Evolutionary conservation across 64 coral and sea anemone species (phyloP).

Genomic region (Acropora yongei): DNA sequence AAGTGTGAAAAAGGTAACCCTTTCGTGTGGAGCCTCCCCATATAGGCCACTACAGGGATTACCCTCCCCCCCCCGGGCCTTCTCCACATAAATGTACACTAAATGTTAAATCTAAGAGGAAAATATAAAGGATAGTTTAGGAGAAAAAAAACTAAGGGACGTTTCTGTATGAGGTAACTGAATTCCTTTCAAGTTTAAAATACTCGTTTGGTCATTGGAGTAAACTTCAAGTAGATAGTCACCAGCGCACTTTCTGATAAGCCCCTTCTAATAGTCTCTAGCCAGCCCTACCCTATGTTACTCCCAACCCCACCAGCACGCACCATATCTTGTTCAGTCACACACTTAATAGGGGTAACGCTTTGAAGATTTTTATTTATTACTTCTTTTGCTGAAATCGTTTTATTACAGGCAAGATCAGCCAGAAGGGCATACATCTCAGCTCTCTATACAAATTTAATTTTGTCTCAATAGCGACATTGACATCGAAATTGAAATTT

Average conservation of each 20-base stretch:
- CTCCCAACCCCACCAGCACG: no score
- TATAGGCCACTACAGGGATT: no score
- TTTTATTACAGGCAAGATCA: not conserved
- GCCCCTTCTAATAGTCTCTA: no score
- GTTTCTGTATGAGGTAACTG: no score
- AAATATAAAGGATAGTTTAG: not conserved
- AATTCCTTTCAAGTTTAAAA: no score
- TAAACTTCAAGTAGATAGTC: no score
- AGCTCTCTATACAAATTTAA: not conserved
- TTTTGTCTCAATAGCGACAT: not conserved
- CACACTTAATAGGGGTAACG: not conserved
- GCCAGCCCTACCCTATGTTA: no score
- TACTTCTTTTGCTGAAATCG: not conserved
- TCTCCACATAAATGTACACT: constrained; percentile 9
- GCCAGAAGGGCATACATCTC: not conserved
- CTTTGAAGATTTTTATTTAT: not conserved
- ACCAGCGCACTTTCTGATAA: no score
- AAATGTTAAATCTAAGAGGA: no score
- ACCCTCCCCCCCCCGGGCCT: not conserved
- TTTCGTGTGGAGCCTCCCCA: not conserved
- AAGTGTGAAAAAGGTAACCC: not conserved
- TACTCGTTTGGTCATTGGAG: no score
- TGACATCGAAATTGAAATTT: not conserved
- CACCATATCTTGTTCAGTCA: not conserved
- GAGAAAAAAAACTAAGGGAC: not conserved